Evolutionary conservation across 2,888 invertebrate species (phyloP), one percentile per base, ranked within the genome.

Genomic region (Mythimna lalbum): DNA sequence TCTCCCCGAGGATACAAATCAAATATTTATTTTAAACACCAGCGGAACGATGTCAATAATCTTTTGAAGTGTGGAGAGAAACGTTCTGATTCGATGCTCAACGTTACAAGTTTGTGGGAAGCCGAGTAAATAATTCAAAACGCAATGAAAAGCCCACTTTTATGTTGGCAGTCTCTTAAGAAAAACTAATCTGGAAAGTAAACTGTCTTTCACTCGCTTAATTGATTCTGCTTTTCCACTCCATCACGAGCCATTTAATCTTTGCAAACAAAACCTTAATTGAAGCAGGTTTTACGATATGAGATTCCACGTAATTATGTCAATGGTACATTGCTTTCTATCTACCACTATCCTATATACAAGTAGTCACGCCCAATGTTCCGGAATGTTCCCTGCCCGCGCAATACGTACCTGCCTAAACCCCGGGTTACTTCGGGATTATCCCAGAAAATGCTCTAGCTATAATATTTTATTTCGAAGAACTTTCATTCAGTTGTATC

Each of bases 101-200:
- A 43, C 12, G 49, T 49, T 47, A 62, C 23, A 71, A 31, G 47
- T 43, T 21, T 21, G 7, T 31, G 49, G 43, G 39, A 78, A 19
- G 43, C 39, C 55, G 64, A 81, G 75, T 47, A 39, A 61, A 69
- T 63, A 83, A 78, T 66, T 69, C 72, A 62, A 84, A 76, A 75
- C 63, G 73, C 70, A 70, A 81, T 75, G 76, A 69, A 71, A 63
- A 72, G 63, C n/a, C 78, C 70, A 83, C 78, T 85, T 86, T 85
- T 83, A 86, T 83, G 85, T 78, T 76, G 89, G 79, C 93, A 88
- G 93, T 86, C 92, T 90, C 85, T 59, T 63, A 82, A 76, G 84
- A 86, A 87, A 92, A 92, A 93, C 88, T 94, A 93, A 94, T 93
- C 92, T 89, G 83, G 87, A 90, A 93, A 94, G 93, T 93, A 92